Percentiles rank a stretch among this genome's conserved stretches.
phyloP scores from a whole-genome alignment of 2,797 vertebrate species.

The Clarias pachynema region DNA sequence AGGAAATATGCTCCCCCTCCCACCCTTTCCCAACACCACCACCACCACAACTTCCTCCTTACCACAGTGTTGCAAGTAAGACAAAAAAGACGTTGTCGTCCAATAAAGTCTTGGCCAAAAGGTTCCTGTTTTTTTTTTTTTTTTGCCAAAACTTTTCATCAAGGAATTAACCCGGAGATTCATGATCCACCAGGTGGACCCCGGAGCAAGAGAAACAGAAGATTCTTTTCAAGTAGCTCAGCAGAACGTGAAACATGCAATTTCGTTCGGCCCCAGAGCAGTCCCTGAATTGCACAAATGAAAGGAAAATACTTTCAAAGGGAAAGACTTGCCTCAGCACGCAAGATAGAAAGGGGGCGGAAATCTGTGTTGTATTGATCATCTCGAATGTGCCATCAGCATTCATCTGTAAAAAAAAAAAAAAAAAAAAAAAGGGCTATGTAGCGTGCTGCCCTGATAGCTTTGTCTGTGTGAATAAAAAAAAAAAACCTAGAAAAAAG shows the following conservation, averaged over 20 bases:
- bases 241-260: constrained; percentile 30
- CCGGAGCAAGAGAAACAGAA: background rate
- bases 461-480: constrained; percentile 16
- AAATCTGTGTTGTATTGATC: constrained; percentile 37
- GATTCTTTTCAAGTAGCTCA: constrained; percentile 35
- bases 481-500: background rate
- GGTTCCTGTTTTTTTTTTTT: constrained; percentile 10
- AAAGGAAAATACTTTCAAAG: constrained; percentile 42
- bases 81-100: background rate
- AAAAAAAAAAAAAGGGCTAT: background rate
- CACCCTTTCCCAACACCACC: no score
- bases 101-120: constrained; percentile 30
- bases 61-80: background rate
- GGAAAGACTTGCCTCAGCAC: constrained; percentile 49
- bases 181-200: constrained; percentile 22
- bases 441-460: background rate
- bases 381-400: constrained; percentile 30
- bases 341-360: constrained; percentile 26
- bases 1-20: background rate
- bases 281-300: constrained; percentile 38
- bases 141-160: constrained; percentile 13
- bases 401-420: constrained; percentile 4
- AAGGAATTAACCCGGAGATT: constrained; percentile 27
- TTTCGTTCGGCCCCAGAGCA: constrained; percentile 32
- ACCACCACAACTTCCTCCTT: background rate